Conservation (phyloP, 1,140 invertebrate species). For the Amphibalanus amphitrite region DNA sequence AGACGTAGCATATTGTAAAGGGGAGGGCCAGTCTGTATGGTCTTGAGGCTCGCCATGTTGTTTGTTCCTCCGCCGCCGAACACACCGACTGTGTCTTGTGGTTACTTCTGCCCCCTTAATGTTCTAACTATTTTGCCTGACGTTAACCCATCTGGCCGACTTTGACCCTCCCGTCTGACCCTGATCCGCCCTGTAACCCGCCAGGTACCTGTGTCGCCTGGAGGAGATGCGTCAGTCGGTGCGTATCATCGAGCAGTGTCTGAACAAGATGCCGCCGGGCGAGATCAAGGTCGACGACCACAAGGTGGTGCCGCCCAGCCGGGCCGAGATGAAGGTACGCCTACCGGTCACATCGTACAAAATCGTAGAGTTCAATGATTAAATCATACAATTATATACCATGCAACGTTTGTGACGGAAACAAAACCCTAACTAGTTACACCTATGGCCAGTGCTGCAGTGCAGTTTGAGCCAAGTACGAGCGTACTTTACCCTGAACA, state of each 20-base stretch:
- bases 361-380: too few species aligned
- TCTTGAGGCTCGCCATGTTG: background rate
- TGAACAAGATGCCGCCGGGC: conserved; percentile 92
- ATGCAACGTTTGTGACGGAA: too few species aligned
- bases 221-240: conserved; percentile 96
- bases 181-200: too few species aligned
- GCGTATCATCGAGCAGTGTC: conserved; percentile 84
- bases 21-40: background rate
- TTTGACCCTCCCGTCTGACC: too few species aligned
- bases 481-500: too few species aligned
- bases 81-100: background rate
- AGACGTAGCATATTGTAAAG: background rate
- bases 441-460: too few species aligned
- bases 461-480: too few species aligned
- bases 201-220: conserved; percentile 80
- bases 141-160: background rate
- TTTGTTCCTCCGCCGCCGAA: background rate
- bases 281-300: conserved; percentile 88
- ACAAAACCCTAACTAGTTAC: too few species aligned
- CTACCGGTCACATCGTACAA: too few species aligned
- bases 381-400: too few species aligned
- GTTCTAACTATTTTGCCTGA: background rate
- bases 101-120: background rate
- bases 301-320: conserved; percentile 75
- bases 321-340: conserved; percentile 79